A percentile compares a stretch with the other conserved stretches of the same genome.
These are phyloP conservation scores for Microtus agrestis DNA, from an alignment of 2,797 vertebrate species.

Conservation along the genomic window DNA sequence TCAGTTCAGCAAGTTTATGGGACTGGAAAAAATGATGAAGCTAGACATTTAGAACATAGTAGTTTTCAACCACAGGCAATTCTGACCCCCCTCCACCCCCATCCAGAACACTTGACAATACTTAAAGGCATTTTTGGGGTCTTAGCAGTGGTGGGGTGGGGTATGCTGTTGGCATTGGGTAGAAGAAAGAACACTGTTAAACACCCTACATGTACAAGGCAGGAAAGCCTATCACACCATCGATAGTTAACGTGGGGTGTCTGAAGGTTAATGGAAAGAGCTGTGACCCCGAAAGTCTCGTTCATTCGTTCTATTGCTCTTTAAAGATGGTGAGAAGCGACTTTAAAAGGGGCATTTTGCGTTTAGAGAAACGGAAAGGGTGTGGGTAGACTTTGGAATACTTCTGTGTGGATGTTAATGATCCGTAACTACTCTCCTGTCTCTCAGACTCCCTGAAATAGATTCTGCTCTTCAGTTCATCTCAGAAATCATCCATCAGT, in stretches of 20 bases:
- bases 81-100: neutral
- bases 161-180: neutral
- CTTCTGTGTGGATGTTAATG: neutral
- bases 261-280: neutral
- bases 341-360: neutral
- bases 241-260: neutral
- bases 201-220: neutral
- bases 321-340: slow-evolving; percentile 21
- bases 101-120: neutral
- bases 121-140: neutral
- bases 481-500: slow-evolving; percentile 97
- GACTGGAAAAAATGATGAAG: neutral
- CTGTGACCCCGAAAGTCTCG: neutral
- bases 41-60: slow-evolving; percentile 28
- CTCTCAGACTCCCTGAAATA: slow-evolving; percentile 95
- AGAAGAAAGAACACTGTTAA: neutral
- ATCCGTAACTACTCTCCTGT: slow-evolving; percentile 45
- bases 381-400: neutral
- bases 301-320: neutral
- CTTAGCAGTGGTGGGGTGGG: neutral
- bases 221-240: neutral
- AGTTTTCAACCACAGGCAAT: neutral
- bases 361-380: neutral
- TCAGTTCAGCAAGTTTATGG: slow-evolving; percentile 7
- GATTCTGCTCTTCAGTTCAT: slow-evolving; percentile 95